Evolutionary conservation across 1,140 invertebrate genomes (phyloP).

Genomic region (Asbolus verrucosus): DNA sequence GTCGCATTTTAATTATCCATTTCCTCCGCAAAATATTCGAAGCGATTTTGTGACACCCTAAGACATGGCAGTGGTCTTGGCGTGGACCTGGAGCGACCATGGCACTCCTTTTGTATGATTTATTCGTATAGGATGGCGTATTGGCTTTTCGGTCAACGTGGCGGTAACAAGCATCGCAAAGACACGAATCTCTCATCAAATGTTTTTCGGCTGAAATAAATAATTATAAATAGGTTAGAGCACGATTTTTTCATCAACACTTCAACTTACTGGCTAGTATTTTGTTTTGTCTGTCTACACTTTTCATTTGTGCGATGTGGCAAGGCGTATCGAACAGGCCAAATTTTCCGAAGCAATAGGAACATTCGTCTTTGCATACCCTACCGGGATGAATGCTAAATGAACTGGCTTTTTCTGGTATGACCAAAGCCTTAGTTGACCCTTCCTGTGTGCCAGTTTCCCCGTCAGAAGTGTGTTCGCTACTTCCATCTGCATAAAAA

Average conservation of each 20-base stretch:
- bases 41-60: conserved; percentile 73
- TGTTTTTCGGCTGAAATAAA: conserved; percentile 76
- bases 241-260: not conserved
- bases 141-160: conserved; percentile 84
- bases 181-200: conserved; percentile 81
- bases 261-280: conserved; percentile 75
- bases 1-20: conserved; percentile 80
- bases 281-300: conserved; percentile 80
- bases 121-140: conserved; percentile 70
- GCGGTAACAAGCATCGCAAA: conserved; percentile 87
- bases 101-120: conserved; percentile 58
- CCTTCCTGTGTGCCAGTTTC: conserved; percentile 68
- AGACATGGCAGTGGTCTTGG: conserved; percentile 70
- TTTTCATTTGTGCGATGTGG: conserved; percentile 87
- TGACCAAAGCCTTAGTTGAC: conserved; percentile 75
- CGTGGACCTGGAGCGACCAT: conserved; percentile 61
- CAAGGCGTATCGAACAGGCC: conserved; percentile 86
- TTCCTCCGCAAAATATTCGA: conserved; percentile 80
- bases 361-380: conserved; percentile 84
- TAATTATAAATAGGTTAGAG: not conserved
- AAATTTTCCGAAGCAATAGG: conserved; percentile 87
- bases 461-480: conserved; percentile 64
- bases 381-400: conserved; percentile 86
- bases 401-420: conserved; percentile 87
- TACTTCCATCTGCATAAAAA: conserved; percentile 62